phyloP scores from a whole-genome alignment of 2,888 invertebrate species.

The Pasiphila rectangulata region DNA sequence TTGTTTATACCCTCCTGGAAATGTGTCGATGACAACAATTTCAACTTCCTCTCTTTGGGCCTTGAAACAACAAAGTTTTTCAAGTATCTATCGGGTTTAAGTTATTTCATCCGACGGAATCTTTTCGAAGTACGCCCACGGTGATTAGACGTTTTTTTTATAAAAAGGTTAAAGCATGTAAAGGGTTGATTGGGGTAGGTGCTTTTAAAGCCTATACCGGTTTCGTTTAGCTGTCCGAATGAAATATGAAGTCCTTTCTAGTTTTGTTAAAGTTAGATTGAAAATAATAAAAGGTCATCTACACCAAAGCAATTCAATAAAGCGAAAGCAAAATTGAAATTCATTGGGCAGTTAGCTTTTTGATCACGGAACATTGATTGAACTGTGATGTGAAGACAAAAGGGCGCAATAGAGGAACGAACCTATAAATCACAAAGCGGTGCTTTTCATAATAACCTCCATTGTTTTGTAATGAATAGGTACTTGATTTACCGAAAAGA shows the following conservation, averaged over 20 bases:
- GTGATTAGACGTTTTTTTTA: conserved; percentile 14
- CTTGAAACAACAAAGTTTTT: conserved; percentile 45
- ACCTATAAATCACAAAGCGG: conserved; percentile 64
- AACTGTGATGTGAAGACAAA: conserved; percentile 53
- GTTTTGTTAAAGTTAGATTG: background rate
- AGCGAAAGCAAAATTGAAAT: conserved; percentile 43
- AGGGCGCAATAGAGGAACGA: conserved; percentile 52
- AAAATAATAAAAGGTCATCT: conserved; percentile 4
- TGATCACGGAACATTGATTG: conserved; percentile 55
- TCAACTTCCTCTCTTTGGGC: conserved; percentile 41
- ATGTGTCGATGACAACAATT: conserved; percentile 40
- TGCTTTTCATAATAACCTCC: conserved; percentile 60
- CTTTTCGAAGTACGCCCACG: conserved; percentile 31
- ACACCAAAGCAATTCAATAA: conserved; percentile 15
- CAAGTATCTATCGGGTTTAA: conserved; percentile 33
- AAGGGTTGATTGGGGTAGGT: conserved; percentile 32
- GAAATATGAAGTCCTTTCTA: background rate
- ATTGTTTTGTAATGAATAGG: conserved; percentile 57
- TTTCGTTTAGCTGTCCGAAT: conserved; percentile 8
- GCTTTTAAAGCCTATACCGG: conserved; percentile 29
- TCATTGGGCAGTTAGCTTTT: conserved; percentile 45
- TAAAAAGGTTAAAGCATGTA: conserved; percentile 34
- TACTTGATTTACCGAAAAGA: conserved; percentile 36
- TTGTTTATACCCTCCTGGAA: conserved; percentile 34
- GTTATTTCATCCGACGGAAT: conserved; percentile 57